Evolutionary conservation across 2,888 invertebrate genomes (phyloP), one percentile per base, ranked within the genome.

Genomic region (Metacarcinus magister): DNA sequence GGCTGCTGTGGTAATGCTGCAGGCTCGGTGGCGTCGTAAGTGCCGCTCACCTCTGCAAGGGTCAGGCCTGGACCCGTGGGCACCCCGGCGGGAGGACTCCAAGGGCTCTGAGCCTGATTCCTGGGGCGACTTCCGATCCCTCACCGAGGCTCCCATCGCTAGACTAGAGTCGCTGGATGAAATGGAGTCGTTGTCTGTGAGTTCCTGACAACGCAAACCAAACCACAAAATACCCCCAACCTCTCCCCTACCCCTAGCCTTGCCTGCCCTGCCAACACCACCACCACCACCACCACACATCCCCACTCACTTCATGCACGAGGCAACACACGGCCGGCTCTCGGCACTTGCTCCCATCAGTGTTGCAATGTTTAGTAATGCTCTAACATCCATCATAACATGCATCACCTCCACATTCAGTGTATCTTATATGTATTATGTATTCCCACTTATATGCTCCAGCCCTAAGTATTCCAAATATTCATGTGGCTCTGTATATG

Each of bases 131-230:
- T 97, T 97, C 95, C 94, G 96, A 95, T 96, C 97, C 82, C 95
- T 97, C 90, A 97, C 97, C 67, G 97, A 97, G 75, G 97, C 97
- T n/a, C 97, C 97, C 95, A 97, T 97, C 94, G 97, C 97, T 95
- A 96, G 97, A 95, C 96, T 97, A 96, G 97, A 97, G 96, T 97
- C 97, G 92, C 96, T 97, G 93, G 97, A 97, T 92, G 97, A 97
- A 93, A 97, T 97, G 97, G 97, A 97, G 82, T 96, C 97, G 94
- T 96, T 97, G 96, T 96, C 97, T 92, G 97, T 97, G 96, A 96
- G 97, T 97, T 89, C 95, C 94, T 92, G 95, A 93, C 89, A 93
- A 93, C 82, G 89, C 89, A 95, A 67, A 67, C 82, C 92, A 92
- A 48, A 93, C 95, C 94, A 94, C 90, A 48, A n/a, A 82, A 48